Evolutionary conservation across 2,888 invertebrate genomes (phyloP).

Genomic region (Papilio elwesi): DNA sequence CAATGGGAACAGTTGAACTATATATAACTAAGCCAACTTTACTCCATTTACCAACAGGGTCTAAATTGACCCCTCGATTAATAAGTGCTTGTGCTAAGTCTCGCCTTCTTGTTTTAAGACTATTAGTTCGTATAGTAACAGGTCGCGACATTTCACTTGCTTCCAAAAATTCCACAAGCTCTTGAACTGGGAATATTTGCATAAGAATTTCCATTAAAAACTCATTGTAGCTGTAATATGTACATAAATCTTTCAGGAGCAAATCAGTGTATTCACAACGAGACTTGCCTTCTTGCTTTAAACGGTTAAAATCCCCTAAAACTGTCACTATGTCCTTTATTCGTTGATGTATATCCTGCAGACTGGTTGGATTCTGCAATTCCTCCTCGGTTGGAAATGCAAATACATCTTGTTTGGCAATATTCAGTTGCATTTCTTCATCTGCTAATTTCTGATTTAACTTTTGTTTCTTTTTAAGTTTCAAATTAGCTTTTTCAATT

Average conservation of each 20-base stretch:
- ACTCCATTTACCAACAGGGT: slow-evolving; percentile 99
- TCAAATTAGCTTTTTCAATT: slow-evolving; percentile 92
- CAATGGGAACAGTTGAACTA: slow-evolving; percentile 97
- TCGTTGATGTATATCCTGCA: slow-evolving; percentile 94
- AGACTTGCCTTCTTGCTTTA: slow-evolving; percentile 87
- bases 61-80: slow-evolving; percentile 98
- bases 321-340: slow-evolving; percentile 94
- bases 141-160: slow-evolving; percentile 98
- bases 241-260: slow-evolving; percentile 93
- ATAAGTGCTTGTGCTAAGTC: slow-evolving; percentile 98
- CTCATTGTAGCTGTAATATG: slow-evolving; percentile 98
- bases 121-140: slow-evolving; percentile 97
- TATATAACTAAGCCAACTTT: slow-evolving; percentile 98
- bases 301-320: slow-evolving; percentile 90
- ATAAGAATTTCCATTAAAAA: slow-evolving; percentile 96
- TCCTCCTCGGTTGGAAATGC: slow-evolving; percentile 91
- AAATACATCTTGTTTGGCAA: slow-evolving; percentile 90
- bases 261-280: slow-evolving; percentile 92
- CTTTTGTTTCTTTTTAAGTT: slow-evolving; percentile 89
- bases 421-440: slow-evolving; percentile 92
- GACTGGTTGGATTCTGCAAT: slow-evolving; percentile 87
- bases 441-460: slow-evolving; percentile 89
- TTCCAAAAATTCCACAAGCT: slow-evolving; percentile 97
- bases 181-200: slow-evolving; percentile 93
- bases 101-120: slow-evolving; percentile 94